Evolutionary conservation across 2,113 vertebrate species (phyloP), one percentile per base, ranked within the genome.

Genomic region (Nothobranchius furzeri): DNA sequence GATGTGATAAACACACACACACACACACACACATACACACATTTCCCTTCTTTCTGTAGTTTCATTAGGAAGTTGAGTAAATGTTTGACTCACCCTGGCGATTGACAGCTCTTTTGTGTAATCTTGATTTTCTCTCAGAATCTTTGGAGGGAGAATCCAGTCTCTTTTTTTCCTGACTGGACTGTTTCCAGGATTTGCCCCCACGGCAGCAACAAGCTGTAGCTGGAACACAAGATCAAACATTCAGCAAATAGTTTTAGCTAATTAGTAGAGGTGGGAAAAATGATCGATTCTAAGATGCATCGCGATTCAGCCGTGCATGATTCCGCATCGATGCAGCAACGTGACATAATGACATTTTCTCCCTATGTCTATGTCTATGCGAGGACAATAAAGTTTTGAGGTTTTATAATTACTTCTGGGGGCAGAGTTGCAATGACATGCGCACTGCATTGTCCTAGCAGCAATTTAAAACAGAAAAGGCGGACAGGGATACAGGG

Each of bases 101-200:
- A 97, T 92, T 0, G 73, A 93, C 24, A 92, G 87, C 42, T 20
- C 75, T 0, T 42, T 36, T 6, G 90, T 94, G 64, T 94, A 93
- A 71, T 98, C 92, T 3, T 75, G 51, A 35, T 95, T 95, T 66
- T 97, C 96, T 2, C 6, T 57, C 45, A 98, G 84, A 15, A 67
- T 12, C 35, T 85, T 88, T 0, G 95, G 91, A 40, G 94, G 94
- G 0, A 94, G 86, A 50, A 95, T 88, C 96, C 96, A 98, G 50
- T 95, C 89, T 42, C 95, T 81, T 73, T 87, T 96, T 25, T 91
- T 91, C 58, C 96, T 91, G 0, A 73, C 50, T 10, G 81, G 69
- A 15, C 5, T 17, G 4, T 20, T 13, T 36, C 11, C 45, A 24
- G 72, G 58, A 25, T 43, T 12, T 42, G 54, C 30, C 6, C 50